phyloP scores from a whole-genome alignment of 2,113 vertebrate species.

The Struthidea cinerea region DNA sequence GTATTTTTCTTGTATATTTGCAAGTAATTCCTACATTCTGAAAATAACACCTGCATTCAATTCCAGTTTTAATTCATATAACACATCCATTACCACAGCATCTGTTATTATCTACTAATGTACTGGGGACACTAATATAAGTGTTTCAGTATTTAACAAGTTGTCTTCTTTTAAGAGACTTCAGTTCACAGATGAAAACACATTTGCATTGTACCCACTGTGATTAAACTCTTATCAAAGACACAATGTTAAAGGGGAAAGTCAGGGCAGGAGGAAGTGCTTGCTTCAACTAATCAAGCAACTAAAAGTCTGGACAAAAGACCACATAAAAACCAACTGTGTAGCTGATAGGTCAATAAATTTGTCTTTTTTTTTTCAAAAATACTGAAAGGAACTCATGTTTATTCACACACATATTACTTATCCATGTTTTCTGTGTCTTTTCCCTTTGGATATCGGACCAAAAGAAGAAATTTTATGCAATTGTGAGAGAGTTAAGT shows the following conservation, averaged over 20 bases:
- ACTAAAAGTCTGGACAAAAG: background rate
- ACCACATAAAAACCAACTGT: background rate
- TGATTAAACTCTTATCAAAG: background rate
- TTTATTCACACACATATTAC: background rate
- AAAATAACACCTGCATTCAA: background rate
- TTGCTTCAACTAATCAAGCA: background rate
- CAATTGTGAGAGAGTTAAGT: background rate
- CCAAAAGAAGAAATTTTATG: background rate
- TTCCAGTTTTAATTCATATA: background rate
- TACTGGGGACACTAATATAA: background rate
- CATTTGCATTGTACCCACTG: background rate
- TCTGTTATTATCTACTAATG: background rate
- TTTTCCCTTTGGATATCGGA: background rate
- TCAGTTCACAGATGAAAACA: background rate
- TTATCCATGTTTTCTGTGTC: background rate
- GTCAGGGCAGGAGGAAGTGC: background rate
- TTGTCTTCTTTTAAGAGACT: background rate
- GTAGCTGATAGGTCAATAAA: background rate
- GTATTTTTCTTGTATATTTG: background rate
- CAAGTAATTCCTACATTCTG: background rate
- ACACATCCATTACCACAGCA: background rate
- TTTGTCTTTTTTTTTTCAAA: background rate
- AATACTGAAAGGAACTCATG: background rate
- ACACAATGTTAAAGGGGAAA: background rate
- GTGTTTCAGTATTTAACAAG: background rate